Percentiles rank a stretch among this genome's conserved stretches.
Evolutionary conservation across 2,113 vertebrate species (phyloP).

Genomic region (Sapayoa aenigma): DNA sequence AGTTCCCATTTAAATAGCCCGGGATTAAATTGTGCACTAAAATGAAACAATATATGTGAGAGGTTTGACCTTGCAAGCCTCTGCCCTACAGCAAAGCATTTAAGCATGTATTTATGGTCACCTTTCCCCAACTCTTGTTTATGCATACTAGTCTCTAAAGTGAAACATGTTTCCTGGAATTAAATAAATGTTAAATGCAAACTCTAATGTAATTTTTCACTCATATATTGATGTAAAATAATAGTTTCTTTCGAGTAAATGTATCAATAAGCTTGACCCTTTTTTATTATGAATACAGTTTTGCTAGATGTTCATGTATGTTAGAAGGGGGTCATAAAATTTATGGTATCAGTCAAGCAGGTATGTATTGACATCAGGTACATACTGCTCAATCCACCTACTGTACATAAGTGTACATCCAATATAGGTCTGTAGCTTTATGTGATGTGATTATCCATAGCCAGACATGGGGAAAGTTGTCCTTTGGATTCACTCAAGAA

Average conservation of each 20-base stretch:
- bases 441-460: not conserved
- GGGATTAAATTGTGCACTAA: not conserved
- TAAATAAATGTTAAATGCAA: not conserved
- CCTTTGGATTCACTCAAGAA: not conserved
- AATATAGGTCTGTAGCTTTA: not conserved
- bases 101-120: not conserved
- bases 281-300: not conserved
- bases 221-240: not conserved
- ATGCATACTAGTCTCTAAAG: not conserved
- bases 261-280: not conserved
- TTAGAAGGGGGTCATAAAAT: not conserved
- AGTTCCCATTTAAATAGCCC: not conserved
- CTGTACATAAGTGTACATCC: not conserved
- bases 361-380: not conserved
- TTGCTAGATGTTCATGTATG: not conserved
- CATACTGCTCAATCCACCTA: not conserved
- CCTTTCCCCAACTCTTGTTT: not conserved
- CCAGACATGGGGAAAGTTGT: not conserved
- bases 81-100: conserved; percentile 2
- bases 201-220: not conserved
- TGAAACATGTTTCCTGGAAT: not conserved
- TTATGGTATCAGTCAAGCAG: not conserved
- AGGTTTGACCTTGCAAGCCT: not conserved
- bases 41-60: not conserved
- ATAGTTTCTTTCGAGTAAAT: not conserved